Conservation (phyloP, 2,888 invertebrate genomes). For the Anaspis maculata region DNA sequence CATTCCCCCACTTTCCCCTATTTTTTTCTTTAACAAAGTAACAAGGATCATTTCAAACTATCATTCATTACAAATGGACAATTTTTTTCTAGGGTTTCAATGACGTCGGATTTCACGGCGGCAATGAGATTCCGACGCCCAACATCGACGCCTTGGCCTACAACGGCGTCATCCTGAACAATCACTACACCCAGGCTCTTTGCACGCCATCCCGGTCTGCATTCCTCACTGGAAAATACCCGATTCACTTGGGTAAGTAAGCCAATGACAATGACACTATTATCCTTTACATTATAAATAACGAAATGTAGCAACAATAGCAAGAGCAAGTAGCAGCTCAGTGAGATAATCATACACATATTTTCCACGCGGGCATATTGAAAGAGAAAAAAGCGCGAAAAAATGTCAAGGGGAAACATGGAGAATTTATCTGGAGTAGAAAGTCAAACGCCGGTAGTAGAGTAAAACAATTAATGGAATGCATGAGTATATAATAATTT, state of each 20-base stretch:
- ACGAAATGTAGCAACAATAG: background rate
- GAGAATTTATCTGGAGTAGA: too few species aligned
- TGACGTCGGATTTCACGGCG: slow-evolving; percentile 86
- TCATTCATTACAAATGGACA: too few species aligned
- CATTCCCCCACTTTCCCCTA: too few species aligned
- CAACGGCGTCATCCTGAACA: slow-evolving; percentile 79
- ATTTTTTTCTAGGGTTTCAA: slow-evolving; percentile 69
- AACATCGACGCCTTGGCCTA: slow-evolving; percentile 84
- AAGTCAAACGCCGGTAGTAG: too few species aligned
- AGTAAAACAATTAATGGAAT: too few species aligned
- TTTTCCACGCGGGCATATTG: too few species aligned
- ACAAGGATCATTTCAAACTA: background rate
- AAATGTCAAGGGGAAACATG: too few species aligned
- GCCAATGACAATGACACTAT: background rate
- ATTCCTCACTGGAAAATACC: slow-evolving; percentile 80
- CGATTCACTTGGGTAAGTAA: slow-evolving; percentile 67
- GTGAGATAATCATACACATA: too few species aligned
- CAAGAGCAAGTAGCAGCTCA: background rate
- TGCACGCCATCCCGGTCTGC: slow-evolving; percentile 83
- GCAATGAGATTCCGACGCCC: slow-evolving; percentile 79
- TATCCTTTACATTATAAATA: background rate
- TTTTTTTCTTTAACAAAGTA: slow-evolving; percentile 1
- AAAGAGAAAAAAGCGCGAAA: too few species aligned
- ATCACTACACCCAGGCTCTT: slow-evolving; percentile 78
- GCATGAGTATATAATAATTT: too few species aligned